Evolutionary conservation across 2,797 vertebrate genomes (phyloP).

Genomic region (Sebastes diploproa): DNA sequence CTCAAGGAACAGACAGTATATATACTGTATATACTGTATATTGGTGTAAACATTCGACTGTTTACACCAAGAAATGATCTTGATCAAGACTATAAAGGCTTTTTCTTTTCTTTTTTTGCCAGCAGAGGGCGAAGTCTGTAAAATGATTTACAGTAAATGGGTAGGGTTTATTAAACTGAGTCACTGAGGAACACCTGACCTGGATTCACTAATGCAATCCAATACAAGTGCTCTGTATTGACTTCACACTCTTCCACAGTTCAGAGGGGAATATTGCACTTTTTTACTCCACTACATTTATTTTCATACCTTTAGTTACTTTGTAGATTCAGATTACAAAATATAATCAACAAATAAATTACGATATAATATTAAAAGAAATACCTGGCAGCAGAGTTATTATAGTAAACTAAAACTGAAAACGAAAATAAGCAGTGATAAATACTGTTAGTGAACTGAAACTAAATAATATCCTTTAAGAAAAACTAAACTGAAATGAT

Average conservation of each 20-base stretch:
- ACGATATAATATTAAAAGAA: no score
- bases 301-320: background rate
- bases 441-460: no score
- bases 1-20: background rate
- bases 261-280: background rate
- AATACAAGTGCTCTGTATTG: background rate
- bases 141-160: slow-evolving; percentile 9
- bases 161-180: background rate
- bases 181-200: background rate
- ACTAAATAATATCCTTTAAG: no score
- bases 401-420: no score
- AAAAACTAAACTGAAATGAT: no score
- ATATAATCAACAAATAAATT: background rate
- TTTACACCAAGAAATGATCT: background rate
- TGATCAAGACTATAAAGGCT: background rate
- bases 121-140: slow-evolving; percentile 5
- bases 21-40: background rate
- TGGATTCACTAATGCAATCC: background rate
- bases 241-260: background rate
- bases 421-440: no score
- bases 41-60: no score
- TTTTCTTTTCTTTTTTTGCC: background rate
- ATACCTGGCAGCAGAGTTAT: no score
- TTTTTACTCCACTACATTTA: background rate
- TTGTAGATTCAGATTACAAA: background rate